Percentiles rank a stretch among this genome's conserved stretches.
These are phyloP conservation scores for Natrix natrix DNA, from an alignment of 2,797 vertebrate genomes.

Conservation along the genomic window DNA sequence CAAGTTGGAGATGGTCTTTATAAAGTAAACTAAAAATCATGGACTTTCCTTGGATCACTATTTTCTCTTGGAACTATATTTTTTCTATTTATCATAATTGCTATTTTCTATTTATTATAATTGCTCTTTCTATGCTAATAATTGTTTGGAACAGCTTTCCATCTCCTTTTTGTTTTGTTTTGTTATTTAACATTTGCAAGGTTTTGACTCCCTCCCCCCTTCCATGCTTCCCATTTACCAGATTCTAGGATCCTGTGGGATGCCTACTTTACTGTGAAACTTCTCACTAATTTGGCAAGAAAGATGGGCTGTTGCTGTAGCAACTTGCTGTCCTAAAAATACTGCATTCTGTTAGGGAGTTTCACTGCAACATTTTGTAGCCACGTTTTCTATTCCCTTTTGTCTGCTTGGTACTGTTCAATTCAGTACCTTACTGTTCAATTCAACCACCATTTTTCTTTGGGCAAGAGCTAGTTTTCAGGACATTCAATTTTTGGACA, in stretches of 20 bases:
- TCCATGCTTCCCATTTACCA: background rate
- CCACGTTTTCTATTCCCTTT: background rate
- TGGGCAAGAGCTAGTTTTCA: background rate
- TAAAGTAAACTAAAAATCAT: background rate
- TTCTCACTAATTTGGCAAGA: background rate
- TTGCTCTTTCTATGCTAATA: background rate
- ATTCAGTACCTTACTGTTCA: background rate
- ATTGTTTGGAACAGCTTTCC: background rate
- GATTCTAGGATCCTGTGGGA: background rate
- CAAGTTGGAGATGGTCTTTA: background rate
- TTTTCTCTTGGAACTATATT: background rate
- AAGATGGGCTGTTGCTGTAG: background rate
- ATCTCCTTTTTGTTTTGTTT: background rate
- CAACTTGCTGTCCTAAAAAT: slow-evolving; percentile 17
- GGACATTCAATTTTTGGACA: background rate
- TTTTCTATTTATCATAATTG: background rate
- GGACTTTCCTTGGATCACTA: background rate
- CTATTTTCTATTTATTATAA: background rate
- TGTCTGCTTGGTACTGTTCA: background rate
- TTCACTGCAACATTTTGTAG: background rate
- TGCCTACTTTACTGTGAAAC: slow-evolving; percentile 1
- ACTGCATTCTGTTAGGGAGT: background rate
- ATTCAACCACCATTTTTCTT: background rate
- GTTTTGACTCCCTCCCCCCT: background rate
- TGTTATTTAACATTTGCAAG: background rate